Conservation (phyloP, 2,888 invertebrate genomes). For the Drosophila hawaiiensis region DNA sequence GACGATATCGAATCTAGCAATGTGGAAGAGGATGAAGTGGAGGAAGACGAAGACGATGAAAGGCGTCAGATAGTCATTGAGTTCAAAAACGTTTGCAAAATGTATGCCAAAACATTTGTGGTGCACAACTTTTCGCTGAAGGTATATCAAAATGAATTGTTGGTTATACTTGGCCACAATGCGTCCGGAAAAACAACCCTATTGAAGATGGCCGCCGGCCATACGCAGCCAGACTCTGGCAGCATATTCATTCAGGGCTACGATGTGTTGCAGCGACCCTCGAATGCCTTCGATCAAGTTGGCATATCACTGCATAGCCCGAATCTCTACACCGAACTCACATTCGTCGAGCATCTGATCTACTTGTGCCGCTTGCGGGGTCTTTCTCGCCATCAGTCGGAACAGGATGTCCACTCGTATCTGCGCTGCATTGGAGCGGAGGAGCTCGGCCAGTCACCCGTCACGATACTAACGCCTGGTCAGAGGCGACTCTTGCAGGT, state of each 20-base stretch:
- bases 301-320: slow-evolving; percentile 25
- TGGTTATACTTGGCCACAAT: slow-evolving; percentile 59
- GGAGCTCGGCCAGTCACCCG: not conserved
- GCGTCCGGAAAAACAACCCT: slow-evolving; percentile 54
- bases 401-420: slow-evolving; percentile 26
- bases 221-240: slow-evolving; percentile 32
- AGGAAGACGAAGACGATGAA: not conserved
- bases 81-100: slow-evolving; percentile 49
- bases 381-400: slow-evolving; percentile 13
- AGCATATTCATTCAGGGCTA: slow-evolving; percentile 33
- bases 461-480: slow-evolving; percentile 32
- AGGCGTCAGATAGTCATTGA: slow-evolving; percentile 34
- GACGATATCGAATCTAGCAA: not conserved
- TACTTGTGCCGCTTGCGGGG: slow-evolving; percentile 55
- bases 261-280: slow-evolving; percentile 1
- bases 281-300: slow-evolving; percentile 20
- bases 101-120: slow-evolving; percentile 23
- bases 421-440: slow-evolving; percentile 24
- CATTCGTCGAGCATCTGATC: slow-evolving; percentile 48
- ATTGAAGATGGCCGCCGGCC: slow-evolving; percentile 42
- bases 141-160: slow-evolving; percentile 44
- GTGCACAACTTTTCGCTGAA: slow-evolving; percentile 38
- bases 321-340: slow-evolving; percentile 40
- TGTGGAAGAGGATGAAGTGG: not conserved
- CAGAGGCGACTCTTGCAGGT: slow-evolving; percentile 44